phyloP scores from a whole-genome alignment of 1,140 invertebrate species.

The Bombus waltoni region DNA sequence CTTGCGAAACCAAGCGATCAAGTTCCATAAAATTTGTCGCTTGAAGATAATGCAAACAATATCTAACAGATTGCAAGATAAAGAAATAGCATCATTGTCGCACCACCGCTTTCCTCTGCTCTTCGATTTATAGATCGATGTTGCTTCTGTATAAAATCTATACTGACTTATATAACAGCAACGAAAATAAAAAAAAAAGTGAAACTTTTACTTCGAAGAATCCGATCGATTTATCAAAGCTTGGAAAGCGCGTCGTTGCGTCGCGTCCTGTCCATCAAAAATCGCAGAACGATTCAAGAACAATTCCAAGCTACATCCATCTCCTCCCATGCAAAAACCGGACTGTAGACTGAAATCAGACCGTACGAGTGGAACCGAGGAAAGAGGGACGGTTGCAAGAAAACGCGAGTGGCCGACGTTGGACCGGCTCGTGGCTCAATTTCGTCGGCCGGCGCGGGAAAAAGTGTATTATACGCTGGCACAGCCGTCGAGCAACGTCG shows the following conservation, averaged over 20 bases:
- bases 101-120: no score
- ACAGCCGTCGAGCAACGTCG: conserved; percentile 43
- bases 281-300: not conserved
- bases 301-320: not conserved
- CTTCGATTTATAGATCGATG: no score
- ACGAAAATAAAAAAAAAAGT: not conserved
- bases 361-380: not conserved
- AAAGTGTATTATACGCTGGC: conserved; percentile 45
- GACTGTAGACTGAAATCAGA: not conserved
- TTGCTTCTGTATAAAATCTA: no score
- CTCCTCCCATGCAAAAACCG: not conserved
- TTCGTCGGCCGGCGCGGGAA: conserved; percentile 27
- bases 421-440: conserved; percentile 44
- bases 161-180: not conserved
- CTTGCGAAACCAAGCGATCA: no score
- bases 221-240: not conserved
- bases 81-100: no score
- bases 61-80: no score
- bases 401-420: conserved; percentile 8
- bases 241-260: not conserved
- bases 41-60: no score
- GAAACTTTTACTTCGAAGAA: not conserved
- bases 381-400: not conserved
- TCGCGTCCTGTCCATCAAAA: not conserved
- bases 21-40: no score